A percentile compares a stretch with the other conserved stretches of the same genome.
Evolutionary conservation across 1,140 invertebrate species (phyloP).

Genomic region (Tetramorium simillimum): DNA sequence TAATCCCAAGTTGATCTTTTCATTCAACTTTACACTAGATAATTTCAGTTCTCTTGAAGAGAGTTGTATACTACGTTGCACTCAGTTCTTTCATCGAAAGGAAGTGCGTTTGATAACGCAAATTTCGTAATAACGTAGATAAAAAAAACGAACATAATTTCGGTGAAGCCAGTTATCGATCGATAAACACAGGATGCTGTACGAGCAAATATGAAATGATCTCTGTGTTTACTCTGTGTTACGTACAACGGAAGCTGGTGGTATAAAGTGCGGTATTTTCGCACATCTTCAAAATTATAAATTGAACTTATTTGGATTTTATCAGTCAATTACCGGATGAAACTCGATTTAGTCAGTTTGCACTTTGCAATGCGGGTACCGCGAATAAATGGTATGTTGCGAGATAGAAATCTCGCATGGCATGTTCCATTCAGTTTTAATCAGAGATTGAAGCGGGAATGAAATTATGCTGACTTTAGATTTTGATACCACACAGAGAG

Average conservation of each 20-base stretch:
- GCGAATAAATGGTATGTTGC: neutral
- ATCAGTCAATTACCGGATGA: neutral
- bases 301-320: neutral
- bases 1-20: neutral
- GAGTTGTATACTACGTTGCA: neutral
- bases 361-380: neutral
- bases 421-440: neutral
- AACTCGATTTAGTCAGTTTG: neutral
- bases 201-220: constrained; percentile 11
- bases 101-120: neutral
- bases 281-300: neutral
- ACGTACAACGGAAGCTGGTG: neutral
- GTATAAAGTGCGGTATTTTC: neutral
- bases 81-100: neutral
- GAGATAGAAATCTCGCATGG: neutral
- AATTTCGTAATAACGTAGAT: constrained; percentile 1
- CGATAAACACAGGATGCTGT: neutral
- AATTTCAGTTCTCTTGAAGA: neutral
- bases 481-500: neutral
- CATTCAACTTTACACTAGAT: neutral
- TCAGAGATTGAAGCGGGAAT: neutral
- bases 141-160: neutral
- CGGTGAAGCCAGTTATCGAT: neutral
- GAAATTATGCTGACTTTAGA: neutral
- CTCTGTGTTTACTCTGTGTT: neutral